Evolutionary conservation across 2,888 invertebrate genomes (phyloP).

Genomic region (Steinernema scapterisci): DNA sequence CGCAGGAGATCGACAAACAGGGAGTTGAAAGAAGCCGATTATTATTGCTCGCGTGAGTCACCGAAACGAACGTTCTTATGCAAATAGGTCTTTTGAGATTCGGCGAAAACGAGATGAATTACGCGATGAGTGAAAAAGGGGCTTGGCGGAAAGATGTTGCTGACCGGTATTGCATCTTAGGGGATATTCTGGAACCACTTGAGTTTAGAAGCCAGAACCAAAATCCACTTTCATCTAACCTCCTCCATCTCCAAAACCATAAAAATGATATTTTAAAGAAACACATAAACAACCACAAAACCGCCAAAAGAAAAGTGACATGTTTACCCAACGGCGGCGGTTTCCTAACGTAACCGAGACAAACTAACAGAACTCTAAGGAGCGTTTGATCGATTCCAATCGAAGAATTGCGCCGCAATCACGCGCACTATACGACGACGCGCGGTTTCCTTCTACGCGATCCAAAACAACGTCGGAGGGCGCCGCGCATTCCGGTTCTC

Average conservation of each 20-base stretch:
- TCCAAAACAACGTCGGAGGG: constrained; percentile 6
- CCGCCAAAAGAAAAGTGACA: too few relatives aligned
- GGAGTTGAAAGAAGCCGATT: background rate
- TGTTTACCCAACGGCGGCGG: too few relatives aligned
- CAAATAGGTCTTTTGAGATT: background rate
- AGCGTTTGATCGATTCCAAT: background rate
- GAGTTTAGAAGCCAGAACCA: too few relatives aligned
- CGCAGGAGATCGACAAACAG: too few relatives aligned
- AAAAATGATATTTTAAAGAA: too few relatives aligned
- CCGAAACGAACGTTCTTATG: background rate
- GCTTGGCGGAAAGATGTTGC: background rate
- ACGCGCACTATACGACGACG: constrained; percentile 1
- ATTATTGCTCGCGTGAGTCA: background rate
- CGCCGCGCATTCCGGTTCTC: constrained; percentile 22
- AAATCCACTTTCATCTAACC: too few relatives aligned
- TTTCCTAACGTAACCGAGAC: background rate
- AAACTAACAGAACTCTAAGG: background rate
- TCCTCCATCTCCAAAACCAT: too few relatives aligned
- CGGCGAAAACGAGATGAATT: background rate
- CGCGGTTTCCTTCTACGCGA: background rate
- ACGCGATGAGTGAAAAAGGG: background rate
- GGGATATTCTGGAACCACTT: background rate
- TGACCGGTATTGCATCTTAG: background rate
- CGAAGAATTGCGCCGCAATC: constrained; percentile 6
- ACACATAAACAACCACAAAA: too few relatives aligned